These are phyloP conservation scores for Anaspis maculata DNA, from an alignment of 2,888 invertebrate species.

Conservation along the genomic window DNA sequence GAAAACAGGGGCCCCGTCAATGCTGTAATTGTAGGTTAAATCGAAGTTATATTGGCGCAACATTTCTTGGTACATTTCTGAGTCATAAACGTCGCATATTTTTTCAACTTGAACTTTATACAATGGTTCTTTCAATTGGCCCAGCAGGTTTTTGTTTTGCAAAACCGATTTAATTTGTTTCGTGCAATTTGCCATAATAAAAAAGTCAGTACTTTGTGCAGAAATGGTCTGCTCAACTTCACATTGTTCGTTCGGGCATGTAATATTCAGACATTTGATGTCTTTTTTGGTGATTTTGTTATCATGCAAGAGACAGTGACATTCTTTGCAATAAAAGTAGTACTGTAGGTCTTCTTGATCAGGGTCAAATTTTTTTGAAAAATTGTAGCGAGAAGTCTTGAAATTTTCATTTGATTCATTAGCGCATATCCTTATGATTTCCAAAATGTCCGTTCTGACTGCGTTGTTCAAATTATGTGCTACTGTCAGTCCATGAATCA, in stretches of 20 bases:
- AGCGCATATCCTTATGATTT: neutral
- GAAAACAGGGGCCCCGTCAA: neutral
- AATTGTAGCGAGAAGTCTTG: neutral
- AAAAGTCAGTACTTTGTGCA: neutral
- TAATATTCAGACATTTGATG: neutral
- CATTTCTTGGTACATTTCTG: neutral
- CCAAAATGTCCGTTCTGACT: neutral
- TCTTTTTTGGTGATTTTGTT: neutral
- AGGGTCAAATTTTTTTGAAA: conserved; percentile 1
- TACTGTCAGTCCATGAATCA: neutral
- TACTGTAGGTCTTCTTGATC: neutral
- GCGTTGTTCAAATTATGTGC: neutral
- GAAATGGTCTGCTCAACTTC: neutral
- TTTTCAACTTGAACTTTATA: neutral
- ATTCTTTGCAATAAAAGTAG: conserved; percentile 1
- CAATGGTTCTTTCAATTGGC: neutral
- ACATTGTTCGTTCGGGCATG: neutral
- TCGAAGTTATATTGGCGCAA: neutral
- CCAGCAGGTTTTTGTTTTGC: neutral
- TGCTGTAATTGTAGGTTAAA: neutral
- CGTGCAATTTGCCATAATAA: neutral
- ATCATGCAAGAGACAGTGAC: conserved; percentile 1
- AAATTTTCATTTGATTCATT: neutral
- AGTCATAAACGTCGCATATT: neutral
- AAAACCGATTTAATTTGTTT: conserved; percentile 1